Conservation (phyloP, 2,113 vertebrate genomes). For the Neotragus pygmaeus region DNA sequence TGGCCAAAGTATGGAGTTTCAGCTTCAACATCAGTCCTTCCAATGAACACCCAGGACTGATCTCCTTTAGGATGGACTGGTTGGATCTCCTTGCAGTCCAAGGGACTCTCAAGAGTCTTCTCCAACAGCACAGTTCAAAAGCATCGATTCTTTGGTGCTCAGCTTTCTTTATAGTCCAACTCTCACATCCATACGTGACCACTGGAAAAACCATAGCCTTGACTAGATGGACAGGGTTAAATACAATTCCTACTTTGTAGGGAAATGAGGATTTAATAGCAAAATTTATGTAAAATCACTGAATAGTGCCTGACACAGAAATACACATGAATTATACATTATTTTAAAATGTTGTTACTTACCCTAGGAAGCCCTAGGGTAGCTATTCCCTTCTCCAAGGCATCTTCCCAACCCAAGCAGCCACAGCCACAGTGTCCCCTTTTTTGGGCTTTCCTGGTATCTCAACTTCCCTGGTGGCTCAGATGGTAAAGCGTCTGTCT, state of each 20-base stretch:
- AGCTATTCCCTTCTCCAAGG: not conserved
- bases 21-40: no score
- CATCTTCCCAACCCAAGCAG: not conserved
- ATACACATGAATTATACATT: not conserved
- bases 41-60: no score
- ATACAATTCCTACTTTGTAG: not conserved
- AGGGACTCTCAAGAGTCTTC: no score
- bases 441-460: not conserved
- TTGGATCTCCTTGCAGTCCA: no score
- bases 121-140: no score
- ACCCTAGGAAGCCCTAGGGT: not conserved
- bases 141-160: no score
- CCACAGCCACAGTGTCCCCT: not conserved
- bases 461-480: not conserved
- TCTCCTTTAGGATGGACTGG: no score
- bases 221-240: not conserved
- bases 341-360: not conserved
- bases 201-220: no score
- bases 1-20: no score
- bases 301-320: not conserved
- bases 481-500: not conserved
- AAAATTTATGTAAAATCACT: not conserved
- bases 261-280: not conserved
- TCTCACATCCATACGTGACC: no score
- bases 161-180: no score